These are phyloP conservation scores for Epinephelus moara DNA, from an alignment of 2,113 vertebrate species.

Conservation along the genomic window DNA sequence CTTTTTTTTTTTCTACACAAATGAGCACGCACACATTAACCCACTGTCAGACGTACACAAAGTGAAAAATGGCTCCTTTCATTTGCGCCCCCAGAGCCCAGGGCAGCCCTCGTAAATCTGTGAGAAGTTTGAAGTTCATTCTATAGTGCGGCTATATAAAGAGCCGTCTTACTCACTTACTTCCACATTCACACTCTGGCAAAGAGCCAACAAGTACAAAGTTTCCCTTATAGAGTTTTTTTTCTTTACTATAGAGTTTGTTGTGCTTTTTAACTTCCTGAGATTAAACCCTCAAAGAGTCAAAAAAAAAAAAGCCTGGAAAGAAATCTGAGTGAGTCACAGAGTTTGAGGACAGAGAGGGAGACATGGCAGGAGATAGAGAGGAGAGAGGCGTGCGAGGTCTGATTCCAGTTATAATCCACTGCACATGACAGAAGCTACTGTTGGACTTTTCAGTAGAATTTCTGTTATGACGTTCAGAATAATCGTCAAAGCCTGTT, in stretches of 20 bases:
- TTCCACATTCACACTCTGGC: conserved; percentile 61
- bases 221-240: conserved; percentile 44
- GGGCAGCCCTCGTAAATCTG: conserved; percentile 68
- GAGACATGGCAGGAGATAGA: conserved; percentile 2
- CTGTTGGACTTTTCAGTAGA: conserved; percentile 9
- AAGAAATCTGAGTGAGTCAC: conserved; percentile 35
- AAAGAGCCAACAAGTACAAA: conserved; percentile 53
- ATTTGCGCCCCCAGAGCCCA: conserved; percentile 51
- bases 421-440: conserved; percentile 6
- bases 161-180: conserved; percentile 48
- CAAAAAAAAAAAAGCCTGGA: conserved; percentile 8
- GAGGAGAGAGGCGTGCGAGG: not conserved
- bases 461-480: not conserved
- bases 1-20: conserved; percentile 16
- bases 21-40: conserved; percentile 20
- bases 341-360: conserved; percentile 30
- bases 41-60: conserved; percentile 30
- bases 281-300: conserved; percentile 42
- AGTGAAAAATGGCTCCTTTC: conserved; percentile 75
- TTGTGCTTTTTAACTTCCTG: conserved; percentile 56
- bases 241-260: conserved; percentile 27
- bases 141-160: conserved; percentile 68
- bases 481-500: not conserved
- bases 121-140: conserved; percentile 66
- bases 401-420: conserved; percentile 32